These are phyloP conservation scores for Diorhabda sublineata DNA, from an alignment of 1,140 invertebrate genomes.

Conservation along the genomic window DNA sequence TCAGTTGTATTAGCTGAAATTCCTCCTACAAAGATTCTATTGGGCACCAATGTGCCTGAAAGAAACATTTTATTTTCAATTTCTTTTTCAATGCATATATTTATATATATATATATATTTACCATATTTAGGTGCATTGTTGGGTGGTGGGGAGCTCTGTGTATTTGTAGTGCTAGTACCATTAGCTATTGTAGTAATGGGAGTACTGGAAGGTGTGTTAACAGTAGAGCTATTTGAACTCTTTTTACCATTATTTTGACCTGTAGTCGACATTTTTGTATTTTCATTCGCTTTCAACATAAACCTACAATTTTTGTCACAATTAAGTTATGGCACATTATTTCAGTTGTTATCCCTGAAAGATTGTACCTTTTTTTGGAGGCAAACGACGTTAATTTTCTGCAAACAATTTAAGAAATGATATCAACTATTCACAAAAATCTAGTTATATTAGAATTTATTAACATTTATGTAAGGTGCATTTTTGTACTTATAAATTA, in stretches of 20 bases:
- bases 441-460: too few relatives aligned
- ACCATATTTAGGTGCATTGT: slow-evolving; percentile 38
- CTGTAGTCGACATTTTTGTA: slow-evolving; percentile 29
- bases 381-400: slow-evolving; percentile 15
- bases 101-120: slow-evolving; percentile 9
- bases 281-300: slow-evolving; percentile 19
- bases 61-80: slow-evolving; percentile 11
- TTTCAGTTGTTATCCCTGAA: slow-evolving; percentile 20
- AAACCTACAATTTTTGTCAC: slow-evolving; percentile 24
- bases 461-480: too few relatives aligned
- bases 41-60: slow-evolving; percentile 76
- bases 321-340: slow-evolving; percentile 20
- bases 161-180: slow-evolving; percentile 7
- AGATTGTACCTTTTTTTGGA: slow-evolving; percentile 16
- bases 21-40: slow-evolving; percentile 92
- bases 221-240: slow-evolving; percentile 36
- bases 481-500: too few relatives aligned
- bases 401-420: neutral
- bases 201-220: slow-evolving; percentile 37
- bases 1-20: slow-evolving; percentile 83
- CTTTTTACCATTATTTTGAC: slow-evolving; percentile 33
- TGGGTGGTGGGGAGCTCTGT: slow-evolving; percentile 28
- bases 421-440: too few relatives aligned
- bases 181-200: slow-evolving; percentile 20
- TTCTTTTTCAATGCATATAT: neutral